A percentile compares a stretch with the other conserved stretches of the same genome.
phyloP scores from a whole-genome alignment of 2,888 invertebrate genomes.

The Tetanocera ferruginea region DNA sequence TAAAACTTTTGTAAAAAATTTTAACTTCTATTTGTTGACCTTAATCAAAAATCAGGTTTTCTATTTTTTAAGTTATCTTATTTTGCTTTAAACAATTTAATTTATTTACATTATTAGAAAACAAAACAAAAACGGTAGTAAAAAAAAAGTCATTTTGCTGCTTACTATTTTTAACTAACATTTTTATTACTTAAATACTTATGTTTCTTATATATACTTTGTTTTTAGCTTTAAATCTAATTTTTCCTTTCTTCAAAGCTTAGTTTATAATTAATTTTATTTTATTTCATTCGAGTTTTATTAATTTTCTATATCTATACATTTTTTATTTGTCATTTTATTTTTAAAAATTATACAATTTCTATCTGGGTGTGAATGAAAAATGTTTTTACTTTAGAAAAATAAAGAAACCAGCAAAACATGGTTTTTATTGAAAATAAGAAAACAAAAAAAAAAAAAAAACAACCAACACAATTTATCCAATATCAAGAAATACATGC shows the following conservation, averaged over 20 bases:
- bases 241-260: neutral
- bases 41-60: neutral
- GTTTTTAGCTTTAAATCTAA: neutral
- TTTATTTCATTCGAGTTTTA: neutral
- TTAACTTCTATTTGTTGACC: neutral
- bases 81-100: neutral
- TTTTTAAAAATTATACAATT: too few species aligned
- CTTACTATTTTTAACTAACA: neutral
- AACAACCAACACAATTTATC: constrained; percentile 19
- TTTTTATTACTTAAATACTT: neutral
- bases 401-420: constrained; percentile 34
- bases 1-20: too few species aligned
- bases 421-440: neutral
- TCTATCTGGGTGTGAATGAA: constrained; percentile 20
- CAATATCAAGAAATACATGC: constrained; percentile 41
- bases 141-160: constrained; percentile 9
- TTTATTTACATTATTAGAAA: neutral
- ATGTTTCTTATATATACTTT: neutral
- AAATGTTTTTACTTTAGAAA: constrained; percentile 38
- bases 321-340: neutral
- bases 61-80: neutral
- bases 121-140: neutral
- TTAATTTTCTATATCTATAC: neutral
- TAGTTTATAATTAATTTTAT: neutral
- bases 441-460: too few species aligned